Percentiles rank a stretch among this genome's conserved stretches.
Evolutionary conservation across 30 jellyfish, hydroid and myxozoan species (phyloP).

Genomic region (Hydractinia echinata): DNA sequence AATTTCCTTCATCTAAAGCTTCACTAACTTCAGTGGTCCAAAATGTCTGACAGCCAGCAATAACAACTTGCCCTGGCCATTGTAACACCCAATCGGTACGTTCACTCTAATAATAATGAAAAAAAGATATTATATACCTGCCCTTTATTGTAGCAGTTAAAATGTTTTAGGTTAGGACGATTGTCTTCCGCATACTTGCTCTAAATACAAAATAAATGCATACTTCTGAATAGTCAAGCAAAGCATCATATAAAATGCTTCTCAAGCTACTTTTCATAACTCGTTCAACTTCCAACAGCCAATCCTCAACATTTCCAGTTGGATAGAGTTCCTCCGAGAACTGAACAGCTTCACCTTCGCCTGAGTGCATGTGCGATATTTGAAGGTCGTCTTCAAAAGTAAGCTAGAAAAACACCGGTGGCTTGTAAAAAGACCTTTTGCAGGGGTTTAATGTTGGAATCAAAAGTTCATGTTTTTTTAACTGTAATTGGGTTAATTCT

Average conservation of each 20-base stretch:
- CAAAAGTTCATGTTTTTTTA: not conserved
- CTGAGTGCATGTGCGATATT: constrained; percentile 84
- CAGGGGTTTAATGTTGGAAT: not conserved
- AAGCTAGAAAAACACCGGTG: constrained; percentile 29
- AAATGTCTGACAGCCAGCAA: constrained; percentile 94
- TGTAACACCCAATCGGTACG: constrained; percentile 94
- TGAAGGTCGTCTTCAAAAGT: constrained; percentile 76
- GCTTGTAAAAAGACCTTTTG: not conserved
- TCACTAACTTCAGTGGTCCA: constrained; percentile 95
- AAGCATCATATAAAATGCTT: constrained; percentile 60
- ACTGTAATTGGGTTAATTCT: not conserved
- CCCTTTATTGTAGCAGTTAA: no score
- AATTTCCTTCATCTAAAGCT: constrained; percentile 69
- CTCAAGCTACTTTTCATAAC: constrained; percentile 76
- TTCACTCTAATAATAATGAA: constrained; percentile 43
- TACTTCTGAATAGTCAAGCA: constrained; percentile 79
- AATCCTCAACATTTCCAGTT: constrained; percentile 92
- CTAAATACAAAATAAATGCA: not conserved
- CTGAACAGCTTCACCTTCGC: constrained; percentile 92
- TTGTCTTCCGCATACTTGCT: no score
- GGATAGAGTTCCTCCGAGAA: constrained; percentile 76
- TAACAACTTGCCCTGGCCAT: constrained; percentile 98
- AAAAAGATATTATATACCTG: not conserved
- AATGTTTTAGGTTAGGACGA: not conserved
- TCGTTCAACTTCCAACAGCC: constrained; percentile 90